Evolutionary conservation across 2,113 vertebrate species (phyloP).

Genomic region (Sigmodon hispidus): DNA sequence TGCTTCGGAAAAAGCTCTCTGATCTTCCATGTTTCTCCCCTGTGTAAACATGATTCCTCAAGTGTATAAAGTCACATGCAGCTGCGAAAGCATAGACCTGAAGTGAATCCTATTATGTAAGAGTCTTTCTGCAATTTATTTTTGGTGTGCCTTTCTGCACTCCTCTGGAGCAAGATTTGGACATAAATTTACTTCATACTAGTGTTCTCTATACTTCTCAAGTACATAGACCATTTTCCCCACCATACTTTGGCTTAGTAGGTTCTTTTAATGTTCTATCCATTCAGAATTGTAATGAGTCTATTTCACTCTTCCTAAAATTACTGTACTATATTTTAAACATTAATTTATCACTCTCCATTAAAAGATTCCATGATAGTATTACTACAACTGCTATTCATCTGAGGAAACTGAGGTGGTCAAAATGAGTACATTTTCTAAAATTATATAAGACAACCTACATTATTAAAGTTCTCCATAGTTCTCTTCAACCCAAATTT

Average conservation of each 20-base stretch:
- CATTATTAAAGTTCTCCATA: neutral
- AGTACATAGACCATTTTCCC: rapidly evolving
- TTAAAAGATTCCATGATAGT: neutral
- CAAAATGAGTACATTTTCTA: neutral
- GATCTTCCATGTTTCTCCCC: neutral
- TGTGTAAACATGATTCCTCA: neutral
- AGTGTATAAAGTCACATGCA: neutral
- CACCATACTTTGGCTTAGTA: neutral
- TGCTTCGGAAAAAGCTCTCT: neutral
- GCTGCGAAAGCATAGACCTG: rapidly evolving
- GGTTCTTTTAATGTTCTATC: neutral
- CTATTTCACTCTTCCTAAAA: neutral
- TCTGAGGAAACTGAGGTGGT: neutral
- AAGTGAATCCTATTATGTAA: neutral
- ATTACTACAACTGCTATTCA: neutral
- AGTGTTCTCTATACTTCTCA: neutral
- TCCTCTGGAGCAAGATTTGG: rapidly evolving
- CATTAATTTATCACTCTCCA: neutral
- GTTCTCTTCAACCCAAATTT: neutral
- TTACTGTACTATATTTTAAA: neutral
- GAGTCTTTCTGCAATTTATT: neutral
- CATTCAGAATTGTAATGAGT: neutral
- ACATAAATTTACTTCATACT: neutral
- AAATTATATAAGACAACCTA: neutral
- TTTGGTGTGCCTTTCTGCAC: neutral